phyloP scores from a whole-genome alignment of 2,113 vertebrate genomes.

The Uria lomvia region DNA sequence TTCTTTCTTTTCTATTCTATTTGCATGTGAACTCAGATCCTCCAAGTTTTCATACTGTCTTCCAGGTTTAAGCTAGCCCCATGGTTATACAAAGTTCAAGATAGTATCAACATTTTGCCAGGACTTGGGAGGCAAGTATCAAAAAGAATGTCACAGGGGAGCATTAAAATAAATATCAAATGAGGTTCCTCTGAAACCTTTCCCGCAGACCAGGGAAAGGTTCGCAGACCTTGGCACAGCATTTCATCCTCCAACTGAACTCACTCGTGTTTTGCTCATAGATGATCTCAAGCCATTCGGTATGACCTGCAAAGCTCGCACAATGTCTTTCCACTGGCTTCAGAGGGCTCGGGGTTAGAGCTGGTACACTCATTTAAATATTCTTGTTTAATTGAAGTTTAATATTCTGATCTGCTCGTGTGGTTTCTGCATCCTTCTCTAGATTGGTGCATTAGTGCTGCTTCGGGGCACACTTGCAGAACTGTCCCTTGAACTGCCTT shows the following conservation, averaged over 20 bases:
- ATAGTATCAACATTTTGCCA: background rate
- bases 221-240: background rate
- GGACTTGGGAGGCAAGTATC: background rate
- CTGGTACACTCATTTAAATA: background rate
- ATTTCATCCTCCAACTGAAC: background rate
- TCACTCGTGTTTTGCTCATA: background rate
- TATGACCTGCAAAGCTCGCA: background rate
- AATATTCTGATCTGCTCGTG: background rate
- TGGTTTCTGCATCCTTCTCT: background rate
- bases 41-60: background rate
- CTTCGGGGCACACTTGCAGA: fast-evolving
- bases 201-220: background rate
- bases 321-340: background rate
- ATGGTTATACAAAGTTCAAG: background rate
- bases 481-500: background rate
- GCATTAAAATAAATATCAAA: background rate
- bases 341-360: background rate
- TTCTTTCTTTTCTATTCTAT: background rate
- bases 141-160: background rate
- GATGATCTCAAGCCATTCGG: background rate
- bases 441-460: background rate
- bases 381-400: background rate
- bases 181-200: background rate
- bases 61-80: background rate
- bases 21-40: background rate